Conservation (phyloP, 2,797 vertebrate genomes). For the Sciurus vulgaris region DNA sequence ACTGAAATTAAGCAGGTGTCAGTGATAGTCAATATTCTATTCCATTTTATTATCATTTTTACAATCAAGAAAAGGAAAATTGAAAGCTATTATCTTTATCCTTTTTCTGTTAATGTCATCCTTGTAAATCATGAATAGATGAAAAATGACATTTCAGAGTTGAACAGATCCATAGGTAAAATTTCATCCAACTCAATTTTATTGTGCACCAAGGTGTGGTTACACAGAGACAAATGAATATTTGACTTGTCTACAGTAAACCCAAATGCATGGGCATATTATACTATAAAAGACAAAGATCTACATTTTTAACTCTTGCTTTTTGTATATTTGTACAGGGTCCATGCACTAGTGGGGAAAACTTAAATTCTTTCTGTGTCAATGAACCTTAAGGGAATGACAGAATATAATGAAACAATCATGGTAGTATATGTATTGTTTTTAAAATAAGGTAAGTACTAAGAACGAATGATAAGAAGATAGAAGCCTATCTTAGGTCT, state of each 20-base stretch:
- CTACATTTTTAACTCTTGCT: background rate
- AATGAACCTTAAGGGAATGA: background rate
- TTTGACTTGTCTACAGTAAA: slow-evolving; percentile 9
- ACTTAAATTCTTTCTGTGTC: background rate
- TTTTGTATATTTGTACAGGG: background rate
- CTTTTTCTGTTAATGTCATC: background rate
- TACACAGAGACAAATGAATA: background rate
- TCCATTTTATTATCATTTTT: background rate
- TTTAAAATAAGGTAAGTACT: background rate
- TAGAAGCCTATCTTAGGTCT: background rate
- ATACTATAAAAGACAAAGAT: background rate
- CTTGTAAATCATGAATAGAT: background rate
- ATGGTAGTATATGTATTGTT: background rate
- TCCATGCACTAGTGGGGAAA: background rate
- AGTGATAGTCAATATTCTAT: background rate
- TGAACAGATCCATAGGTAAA: background rate
- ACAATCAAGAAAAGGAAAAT: background rate
- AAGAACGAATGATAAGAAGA: background rate
- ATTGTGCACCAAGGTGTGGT: background rate
- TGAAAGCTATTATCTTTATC: background rate
- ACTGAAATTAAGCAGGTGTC: background rate
- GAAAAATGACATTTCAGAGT: background rate
- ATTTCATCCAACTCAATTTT: background rate
- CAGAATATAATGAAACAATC: slow-evolving; percentile 19
- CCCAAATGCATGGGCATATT: background rate